Base-by-base conservation (phyloP, 2,888 invertebrate species). In the Campaea margaritaria region DNA sequence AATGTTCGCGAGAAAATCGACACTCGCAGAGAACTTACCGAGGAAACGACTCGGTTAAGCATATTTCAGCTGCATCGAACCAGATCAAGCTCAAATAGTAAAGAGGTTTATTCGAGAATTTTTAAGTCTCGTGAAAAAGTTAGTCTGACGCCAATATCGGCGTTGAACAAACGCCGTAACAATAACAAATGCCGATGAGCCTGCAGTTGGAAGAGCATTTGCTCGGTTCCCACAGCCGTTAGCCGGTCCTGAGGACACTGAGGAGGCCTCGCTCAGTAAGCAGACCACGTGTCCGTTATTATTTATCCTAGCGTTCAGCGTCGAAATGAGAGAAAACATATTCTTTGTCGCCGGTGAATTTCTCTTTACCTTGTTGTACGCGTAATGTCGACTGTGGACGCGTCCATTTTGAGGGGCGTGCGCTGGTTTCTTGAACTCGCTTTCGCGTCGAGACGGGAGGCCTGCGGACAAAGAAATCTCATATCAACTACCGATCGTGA, bases 401-500 rank as follows among this genome's bases (percentile, higher is more conserved):
- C 93, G 86, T 57, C 90, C 89, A 82, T 93, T 89, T 74, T 91
- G 86, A 50, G 89, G 83, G 75, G 93, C 92, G 86, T 93, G 91
- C 73, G 92, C 87, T 21, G 94, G 94, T 79, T 94, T 94, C 85
- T 95, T 94, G 90, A 95, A 94, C 88, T 94, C 93, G 85, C 93
- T 86, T 82, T 93, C 83, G 76, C 93, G 82, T 73, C 94, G 91
- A 49, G 93, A 89, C 73, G 93, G 88, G 58, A 91, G 91, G 74
- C 85, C 91, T 92, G 84, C 2, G 61, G 72, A 81, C 82, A 84
- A 84, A 74, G 36, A 68, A 69, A 69, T 56, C 47, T 55, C 39
- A 36, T 46, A 57, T 65, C 36, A 67, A 49, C 10, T 53, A 16
- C 16, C 49, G 59, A 53, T 42, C 43, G 16, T 46, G 42, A 39